These are phyloP conservation scores for Melipona quadrifasciata DNA, from an alignment of 1,140 invertebrate genomes.

Conservation along the genomic window DNA sequence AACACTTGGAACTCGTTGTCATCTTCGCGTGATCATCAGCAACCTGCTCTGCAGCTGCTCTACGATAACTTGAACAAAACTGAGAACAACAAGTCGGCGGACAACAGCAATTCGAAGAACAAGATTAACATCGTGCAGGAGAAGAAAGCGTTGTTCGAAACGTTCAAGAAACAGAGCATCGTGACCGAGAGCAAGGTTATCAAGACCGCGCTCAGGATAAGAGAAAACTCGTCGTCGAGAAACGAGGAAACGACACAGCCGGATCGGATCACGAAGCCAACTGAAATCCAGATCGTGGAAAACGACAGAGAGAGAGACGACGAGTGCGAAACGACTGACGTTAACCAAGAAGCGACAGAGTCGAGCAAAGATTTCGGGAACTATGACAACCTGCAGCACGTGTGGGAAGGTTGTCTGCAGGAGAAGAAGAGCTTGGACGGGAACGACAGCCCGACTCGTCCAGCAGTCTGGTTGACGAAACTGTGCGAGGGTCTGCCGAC, in stretches of 20 bases:
- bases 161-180: constrained; percentile 74
- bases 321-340: constrained; percentile 38
- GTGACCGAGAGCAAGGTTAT: constrained; percentile 75
- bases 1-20: constrained; percentile 74
- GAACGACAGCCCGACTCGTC: constrained; percentile 82
- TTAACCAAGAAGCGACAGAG: not conserved
- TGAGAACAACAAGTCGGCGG: constrained; percentile 40
- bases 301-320: constrained; percentile 15
- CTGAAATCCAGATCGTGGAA: not conserved
- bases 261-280: not conserved
- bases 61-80: constrained; percentile 74
- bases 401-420: constrained; percentile 76
- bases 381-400: constrained; percentile 81
- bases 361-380: constrained; percentile 72
- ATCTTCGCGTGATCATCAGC: constrained; percentile 64
- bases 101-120: constrained; percentile 35
- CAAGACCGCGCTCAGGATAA: constrained; percentile 72
- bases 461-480: constrained; percentile 85
- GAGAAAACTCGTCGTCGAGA: constrained; percentile 67
- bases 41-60: constrained; percentile 65
- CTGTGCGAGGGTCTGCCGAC: constrained; percentile 82
- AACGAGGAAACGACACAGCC: constrained; percentile 47
- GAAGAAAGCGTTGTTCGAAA: constrained; percentile 73
- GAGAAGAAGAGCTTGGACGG: constrained; percentile 58
- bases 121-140: constrained; percentile 65